Evolutionary conservation across 92 coral and sea anemone species (phyloP).

Genomic region (Palythoa grandis): DNA sequence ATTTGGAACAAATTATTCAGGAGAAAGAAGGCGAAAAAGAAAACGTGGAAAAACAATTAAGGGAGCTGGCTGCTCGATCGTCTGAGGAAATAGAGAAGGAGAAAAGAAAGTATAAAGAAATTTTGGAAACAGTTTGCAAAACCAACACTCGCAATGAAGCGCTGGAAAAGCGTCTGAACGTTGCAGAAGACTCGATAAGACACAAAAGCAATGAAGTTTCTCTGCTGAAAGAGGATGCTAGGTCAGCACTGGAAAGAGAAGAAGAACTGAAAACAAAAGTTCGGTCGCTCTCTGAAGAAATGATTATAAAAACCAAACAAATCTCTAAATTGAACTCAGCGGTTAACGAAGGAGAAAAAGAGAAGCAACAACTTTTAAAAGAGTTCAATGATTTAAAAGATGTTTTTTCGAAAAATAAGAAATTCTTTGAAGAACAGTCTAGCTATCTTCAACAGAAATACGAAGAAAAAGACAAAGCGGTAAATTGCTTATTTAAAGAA

Average conservation of each 20-base stretch:
- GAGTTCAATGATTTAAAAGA: slow-evolving; percentile 1
- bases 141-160: slow-evolving; percentile 11
- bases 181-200: neutral
- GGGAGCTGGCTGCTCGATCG: slow-evolving; percentile 32
- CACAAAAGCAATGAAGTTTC: slow-evolving; percentile 16
- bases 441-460: slow-evolving; percentile 6
- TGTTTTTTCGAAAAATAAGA: neutral
- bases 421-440: slow-evolving; percentile 24
- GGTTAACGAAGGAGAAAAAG: neutral
- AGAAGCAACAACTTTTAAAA: slow-evolving; percentile 11
- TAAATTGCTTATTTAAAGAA: neutral
- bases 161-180: slow-evolving; percentile 4
- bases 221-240: neutral
- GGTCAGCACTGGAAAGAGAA: neutral
- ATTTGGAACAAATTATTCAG: slow-evolving; percentile 1
- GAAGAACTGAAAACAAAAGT: slow-evolving; percentile 2
- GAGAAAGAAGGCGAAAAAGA: slow-evolving; percentile 33
- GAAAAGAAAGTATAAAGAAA: slow-evolving; percentile 24
- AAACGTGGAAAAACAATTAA: slow-evolving; percentile 27
- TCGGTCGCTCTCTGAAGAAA: slow-evolving; percentile 20
- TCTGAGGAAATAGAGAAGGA: slow-evolving; percentile 41
- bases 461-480: slow-evolving; percentile 17
- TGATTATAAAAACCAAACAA: neutral
- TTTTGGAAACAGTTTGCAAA: slow-evolving; percentile 14
- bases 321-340: neutral